Conservation (phyloP, 2,113 vertebrate species). For the Cervus canadensis region DNA sequence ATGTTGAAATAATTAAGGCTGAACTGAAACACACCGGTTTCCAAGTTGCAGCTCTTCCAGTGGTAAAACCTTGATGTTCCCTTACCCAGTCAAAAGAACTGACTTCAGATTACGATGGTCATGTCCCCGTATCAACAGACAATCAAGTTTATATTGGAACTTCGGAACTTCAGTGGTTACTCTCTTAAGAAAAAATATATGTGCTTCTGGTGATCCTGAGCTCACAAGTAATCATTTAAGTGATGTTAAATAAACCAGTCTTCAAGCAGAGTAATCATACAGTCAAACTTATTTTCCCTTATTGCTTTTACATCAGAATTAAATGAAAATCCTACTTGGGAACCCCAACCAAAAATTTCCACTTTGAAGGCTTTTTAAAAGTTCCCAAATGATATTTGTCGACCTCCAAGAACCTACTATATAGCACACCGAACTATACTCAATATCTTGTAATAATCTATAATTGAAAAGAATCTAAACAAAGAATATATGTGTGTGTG, state of each 20-base stretch:
- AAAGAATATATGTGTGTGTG: background rate
- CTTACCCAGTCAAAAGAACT: background rate
- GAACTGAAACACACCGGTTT: background rate
- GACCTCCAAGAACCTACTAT: background rate
- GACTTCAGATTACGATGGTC: background rate
- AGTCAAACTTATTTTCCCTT: background rate
- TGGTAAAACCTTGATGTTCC: background rate
- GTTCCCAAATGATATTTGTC: background rate
- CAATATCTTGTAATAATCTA: background rate
- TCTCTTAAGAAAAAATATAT: background rate
- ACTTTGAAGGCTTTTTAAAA: background rate
- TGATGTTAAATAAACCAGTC: background rate
- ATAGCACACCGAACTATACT: background rate
- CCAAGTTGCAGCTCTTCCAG: background rate
- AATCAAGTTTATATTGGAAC: background rate
- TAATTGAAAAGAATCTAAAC: background rate
- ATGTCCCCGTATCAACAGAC: background rate
- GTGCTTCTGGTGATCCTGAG: background rate
- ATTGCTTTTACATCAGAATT: background rate
- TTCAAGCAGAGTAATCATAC: background rate
- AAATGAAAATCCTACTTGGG: background rate
- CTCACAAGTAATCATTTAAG: background rate
- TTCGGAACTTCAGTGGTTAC: background rate
- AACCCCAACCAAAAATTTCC: background rate
- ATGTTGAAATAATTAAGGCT: conserved; percentile 24